Conservation (phyloP, 2,888 invertebrate genomes). For the Apoderus coryli region DNA sequence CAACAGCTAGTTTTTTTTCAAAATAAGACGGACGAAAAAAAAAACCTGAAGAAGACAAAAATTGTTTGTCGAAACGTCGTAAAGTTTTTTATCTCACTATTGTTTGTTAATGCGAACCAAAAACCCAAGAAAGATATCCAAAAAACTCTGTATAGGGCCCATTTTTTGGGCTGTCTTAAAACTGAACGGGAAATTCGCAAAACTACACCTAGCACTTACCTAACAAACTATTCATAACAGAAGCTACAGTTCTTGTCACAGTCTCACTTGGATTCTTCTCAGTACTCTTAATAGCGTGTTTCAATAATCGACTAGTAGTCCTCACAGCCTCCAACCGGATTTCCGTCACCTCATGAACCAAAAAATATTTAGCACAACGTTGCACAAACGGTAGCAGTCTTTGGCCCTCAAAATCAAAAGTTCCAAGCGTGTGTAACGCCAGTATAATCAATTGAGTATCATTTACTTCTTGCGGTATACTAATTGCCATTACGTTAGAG, state of each 20-base stretch:
- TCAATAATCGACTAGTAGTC: conserved; percentile 79
- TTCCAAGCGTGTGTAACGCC: conserved; percentile 61
- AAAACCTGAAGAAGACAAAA: too few species aligned
- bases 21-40: too few species aligned
- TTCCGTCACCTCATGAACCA: conserved; percentile 74
- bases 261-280: conserved; percentile 60
- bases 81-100: too few species aligned
- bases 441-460: conserved; percentile 79
- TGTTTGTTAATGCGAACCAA: too few species aligned
- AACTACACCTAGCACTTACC: conserved; percentile 21
- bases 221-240: conserved; percentile 80
- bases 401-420: conserved; percentile 68
- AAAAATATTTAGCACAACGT: conserved; percentile 81
- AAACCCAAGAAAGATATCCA: too few species aligned
- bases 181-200: too few species aligned
- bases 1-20: too few species aligned
- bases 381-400: conserved; percentile 84
- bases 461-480: conserved; percentile 34
- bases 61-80: too few species aligned
- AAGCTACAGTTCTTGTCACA: conserved; percentile 75
- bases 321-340: conserved; percentile 88
- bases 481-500: conserved; percentile 33
- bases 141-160: too few species aligned
- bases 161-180: too few species aligned
- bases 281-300: conserved; percentile 56